Evolutionary conservation across 2,888 invertebrate genomes (phyloP).

Genomic region (Maniola hyperantus): DNA sequence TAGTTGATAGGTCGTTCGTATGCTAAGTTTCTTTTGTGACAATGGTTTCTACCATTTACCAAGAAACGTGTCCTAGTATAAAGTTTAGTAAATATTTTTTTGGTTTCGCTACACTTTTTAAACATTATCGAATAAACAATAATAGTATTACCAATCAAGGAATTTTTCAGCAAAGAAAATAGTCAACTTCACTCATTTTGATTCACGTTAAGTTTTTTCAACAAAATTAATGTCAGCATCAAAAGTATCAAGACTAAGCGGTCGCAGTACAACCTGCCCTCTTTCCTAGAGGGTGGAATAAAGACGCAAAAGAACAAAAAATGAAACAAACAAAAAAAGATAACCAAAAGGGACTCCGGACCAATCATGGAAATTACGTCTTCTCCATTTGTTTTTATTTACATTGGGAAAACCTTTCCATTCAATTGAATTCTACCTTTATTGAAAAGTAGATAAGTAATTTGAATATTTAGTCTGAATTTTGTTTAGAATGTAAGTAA

Average conservation of each 20-base stretch:
- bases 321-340: slow-evolving; percentile 65
- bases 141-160: no score
- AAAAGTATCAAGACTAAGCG: slow-evolving; percentile 56
- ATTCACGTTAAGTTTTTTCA: neutral
- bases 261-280: slow-evolving; percentile 56
- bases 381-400: slow-evolving; percentile 36
- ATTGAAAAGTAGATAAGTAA: slow-evolving; percentile 13
- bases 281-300: slow-evolving; percentile 74
- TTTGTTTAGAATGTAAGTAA: slow-evolving; percentile 2
- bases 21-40: no score
- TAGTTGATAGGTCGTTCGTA: no score
- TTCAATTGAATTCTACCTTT: slow-evolving; percentile 23
- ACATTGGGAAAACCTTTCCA: slow-evolving; percentile 25
- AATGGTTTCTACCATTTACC: no score
- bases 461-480: slow-evolving; percentile 5
- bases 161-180: neutral
- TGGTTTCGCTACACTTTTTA: no score
- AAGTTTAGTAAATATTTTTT: no score
- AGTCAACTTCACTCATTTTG: no score
- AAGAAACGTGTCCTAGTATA: no score
- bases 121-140: no score
- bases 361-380: slow-evolving; percentile 77
- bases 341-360: slow-evolving; percentile 60
- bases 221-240: neutral
- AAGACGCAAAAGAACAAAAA: slow-evolving; percentile 73